phyloP scores from a whole-genome alignment of 2,113 vertebrate species.

The Scartelaos histophorus region DNA sequence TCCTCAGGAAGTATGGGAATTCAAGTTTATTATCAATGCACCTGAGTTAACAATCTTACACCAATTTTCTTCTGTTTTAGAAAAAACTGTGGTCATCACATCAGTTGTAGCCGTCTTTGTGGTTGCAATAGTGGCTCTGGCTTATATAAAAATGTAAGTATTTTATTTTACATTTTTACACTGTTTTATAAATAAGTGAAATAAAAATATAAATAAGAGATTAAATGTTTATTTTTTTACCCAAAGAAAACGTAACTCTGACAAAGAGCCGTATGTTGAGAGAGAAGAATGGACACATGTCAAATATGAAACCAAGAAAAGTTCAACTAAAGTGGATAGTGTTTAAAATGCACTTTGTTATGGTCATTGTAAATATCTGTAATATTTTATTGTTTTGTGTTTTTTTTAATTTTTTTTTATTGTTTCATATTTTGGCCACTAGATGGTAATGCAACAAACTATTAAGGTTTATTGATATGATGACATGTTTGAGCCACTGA shows the following conservation, averaged over 20 bases:
- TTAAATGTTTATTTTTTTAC: too few relatives aligned
- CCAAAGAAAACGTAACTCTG: slow-evolving; percentile 78
- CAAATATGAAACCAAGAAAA: slow-evolving; percentile 20
- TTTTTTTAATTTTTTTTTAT: background rate
- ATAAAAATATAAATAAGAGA: too few relatives aligned
- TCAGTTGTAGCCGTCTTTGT: slow-evolving; percentile 77
- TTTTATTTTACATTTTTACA: background rate
- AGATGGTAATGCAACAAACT: slow-evolving; percentile 31
- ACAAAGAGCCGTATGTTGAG: slow-evolving; percentile 72
- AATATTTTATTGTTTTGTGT: slow-evolving; percentile 1
- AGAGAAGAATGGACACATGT: slow-evolving; percentile 73
- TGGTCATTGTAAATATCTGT: background rate
- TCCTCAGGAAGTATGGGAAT: slow-evolving; percentile 51
- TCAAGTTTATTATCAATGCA: background rate
- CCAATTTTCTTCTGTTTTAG: slow-evolving; percentile 35
- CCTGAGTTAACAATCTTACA: background rate
- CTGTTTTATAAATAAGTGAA: background rate
- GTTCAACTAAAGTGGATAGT: slow-evolving; percentile 40
- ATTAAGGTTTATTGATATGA: background rate
- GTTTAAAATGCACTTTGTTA: background rate
- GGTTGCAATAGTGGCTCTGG: slow-evolving; percentile 72
- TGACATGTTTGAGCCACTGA: background rate
- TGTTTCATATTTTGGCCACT: slow-evolving; percentile 28
- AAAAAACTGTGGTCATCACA: slow-evolving; percentile 79
- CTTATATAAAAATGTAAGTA: slow-evolving; percentile 83